A percentile compares a stretch with the other conserved stretches of the same genome.
These are phyloP conservation scores for Spisula solida DNA, from an alignment of 2,888 invertebrate species.

Conservation along the genomic window DNA sequence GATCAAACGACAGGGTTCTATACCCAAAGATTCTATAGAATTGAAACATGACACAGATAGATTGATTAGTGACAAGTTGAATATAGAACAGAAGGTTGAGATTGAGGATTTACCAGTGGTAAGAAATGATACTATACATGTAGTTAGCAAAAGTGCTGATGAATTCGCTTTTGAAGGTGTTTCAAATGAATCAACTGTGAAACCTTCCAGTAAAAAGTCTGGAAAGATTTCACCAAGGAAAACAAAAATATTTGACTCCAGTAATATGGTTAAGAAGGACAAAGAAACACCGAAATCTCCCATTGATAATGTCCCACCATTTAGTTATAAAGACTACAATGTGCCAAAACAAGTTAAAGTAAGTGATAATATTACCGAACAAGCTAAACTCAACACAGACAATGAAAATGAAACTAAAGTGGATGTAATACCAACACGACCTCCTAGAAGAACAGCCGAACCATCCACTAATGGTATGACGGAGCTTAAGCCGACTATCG, in stretches of 20 bases:
- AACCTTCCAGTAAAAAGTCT: slow-evolving; percentile 53
- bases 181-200: slow-evolving; percentile 45
- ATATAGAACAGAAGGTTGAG: neutral
- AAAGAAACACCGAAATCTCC: slow-evolving; percentile 44
- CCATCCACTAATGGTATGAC: slow-evolving; percentile 39
- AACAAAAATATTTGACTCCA: slow-evolving; percentile 76
- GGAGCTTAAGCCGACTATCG: slow-evolving; percentile 52
- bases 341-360: slow-evolving; percentile 37
- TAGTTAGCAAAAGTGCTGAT: neutral
- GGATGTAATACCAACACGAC: slow-evolving; percentile 40
- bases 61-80: neutral
- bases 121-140: neutral
- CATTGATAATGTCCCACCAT: neutral
- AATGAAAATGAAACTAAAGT: slow-evolving; percentile 32
- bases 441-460: neutral
- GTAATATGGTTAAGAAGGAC: slow-evolving; percentile 63
- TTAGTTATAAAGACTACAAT: slow-evolving; percentile 7
- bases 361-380: neutral
- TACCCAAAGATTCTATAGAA: slow-evolving; percentile 67
- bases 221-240: slow-evolving; percentile 67
- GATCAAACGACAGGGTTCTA: slow-evolving; percentile 39
- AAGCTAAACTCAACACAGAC: slow-evolving; percentile 18
- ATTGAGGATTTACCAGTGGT: neutral
- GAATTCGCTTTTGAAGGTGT: slow-evolving; percentile 30
- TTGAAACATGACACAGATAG: slow-evolving; percentile 63